Evolutionary conservation across 2,113 vertebrate genomes (phyloP), one percentile per base, ranked within the genome.

Genomic region (Psophia crepitans): DNA sequence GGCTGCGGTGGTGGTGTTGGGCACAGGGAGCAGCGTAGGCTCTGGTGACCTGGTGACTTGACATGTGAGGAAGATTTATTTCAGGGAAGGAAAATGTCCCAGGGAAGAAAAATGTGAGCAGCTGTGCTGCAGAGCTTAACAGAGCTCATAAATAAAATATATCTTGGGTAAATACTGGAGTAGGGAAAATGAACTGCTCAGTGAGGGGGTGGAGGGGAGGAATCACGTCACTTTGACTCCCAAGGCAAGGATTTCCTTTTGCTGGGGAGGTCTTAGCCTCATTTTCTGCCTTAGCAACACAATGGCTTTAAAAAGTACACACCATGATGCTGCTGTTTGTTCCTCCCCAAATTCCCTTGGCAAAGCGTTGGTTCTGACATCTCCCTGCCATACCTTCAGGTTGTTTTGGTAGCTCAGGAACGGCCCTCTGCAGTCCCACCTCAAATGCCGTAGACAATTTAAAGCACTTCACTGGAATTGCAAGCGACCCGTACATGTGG

Each of bases 171-270:
- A 77, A 88, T 54, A 30, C 5, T 35, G 74, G 24, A 60, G 68
- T 8, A 57, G 61, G 44, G 39, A 63, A 64, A 82, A 71, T 56
- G 63, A 95, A 74, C 73, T 87, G 69, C 57, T 92, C 49, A 56
- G 12, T 3, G 1, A 61, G n/a, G 11, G 3, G n/a, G n/a, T n/a
- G n/a, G n/a, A n/a, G n/a, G 7, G 27, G 12, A 18, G 1, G 65
- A 82, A 77, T 87, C 68, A 15, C 6, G 0, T 49, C 49, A 17
- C 23, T 81, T 37, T 18, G 44, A 43, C 19, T 95, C 63, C 64
- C 57, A 63, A 78, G 37, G 32, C 76, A 75, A 48, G 39, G 91
- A 86, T 94, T 93, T 93, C 39, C 6, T 77, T 89, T 85, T 64
- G 63, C 56, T 16, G 57, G 37, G 60, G 26, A 92, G 39, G 49